These are phyloP conservation scores for Eulimnadia texana DNA, from an alignment of 1,140 invertebrate genomes.

Conservation along the genomic window DNA sequence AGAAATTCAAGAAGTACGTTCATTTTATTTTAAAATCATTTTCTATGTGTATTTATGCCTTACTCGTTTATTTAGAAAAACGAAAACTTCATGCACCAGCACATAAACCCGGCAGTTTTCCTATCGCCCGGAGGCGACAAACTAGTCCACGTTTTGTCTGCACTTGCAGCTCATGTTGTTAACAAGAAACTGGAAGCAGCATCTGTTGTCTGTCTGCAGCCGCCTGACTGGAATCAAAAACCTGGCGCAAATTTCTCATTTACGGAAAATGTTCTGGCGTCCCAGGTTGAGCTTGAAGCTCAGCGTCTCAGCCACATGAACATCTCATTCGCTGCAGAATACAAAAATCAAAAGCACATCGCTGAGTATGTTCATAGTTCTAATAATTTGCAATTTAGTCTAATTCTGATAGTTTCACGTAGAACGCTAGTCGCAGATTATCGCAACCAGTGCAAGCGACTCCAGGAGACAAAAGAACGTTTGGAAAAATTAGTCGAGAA, in stretches of 20 bases:
- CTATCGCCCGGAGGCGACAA: constrained; percentile 8
- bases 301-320: neutral
- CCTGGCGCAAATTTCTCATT: neutral
- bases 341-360: too few species aligned
- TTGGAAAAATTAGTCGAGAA: too few species aligned
- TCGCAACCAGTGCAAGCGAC: too few species aligned
- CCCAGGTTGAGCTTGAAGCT: neutral
- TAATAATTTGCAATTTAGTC: too few species aligned
- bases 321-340: neutral
- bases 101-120: constrained; percentile 11
- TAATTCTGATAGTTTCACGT: too few species aligned
- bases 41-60: neutral
- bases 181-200: neutral
- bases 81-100: neutral
- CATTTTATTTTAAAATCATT: neutral
- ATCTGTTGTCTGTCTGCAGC: neutral
- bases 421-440: too few species aligned
- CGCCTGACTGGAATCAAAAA: neutral
- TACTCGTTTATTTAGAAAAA: constrained; percentile 2
- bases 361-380: too few species aligned
- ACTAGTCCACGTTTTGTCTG: constrained; percentile 4
- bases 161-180: constrained; percentile 7
- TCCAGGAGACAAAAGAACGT: too few species aligned
- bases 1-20: constrained; percentile 6
- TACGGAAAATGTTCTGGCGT: neutral